Percentiles rank a stretch among this genome's conserved stretches.
These are phyloP conservation scores for Psittacula derbiana DNA, from an alignment of 2,797 vertebrate genomes.

Conservation along the genomic window DNA sequence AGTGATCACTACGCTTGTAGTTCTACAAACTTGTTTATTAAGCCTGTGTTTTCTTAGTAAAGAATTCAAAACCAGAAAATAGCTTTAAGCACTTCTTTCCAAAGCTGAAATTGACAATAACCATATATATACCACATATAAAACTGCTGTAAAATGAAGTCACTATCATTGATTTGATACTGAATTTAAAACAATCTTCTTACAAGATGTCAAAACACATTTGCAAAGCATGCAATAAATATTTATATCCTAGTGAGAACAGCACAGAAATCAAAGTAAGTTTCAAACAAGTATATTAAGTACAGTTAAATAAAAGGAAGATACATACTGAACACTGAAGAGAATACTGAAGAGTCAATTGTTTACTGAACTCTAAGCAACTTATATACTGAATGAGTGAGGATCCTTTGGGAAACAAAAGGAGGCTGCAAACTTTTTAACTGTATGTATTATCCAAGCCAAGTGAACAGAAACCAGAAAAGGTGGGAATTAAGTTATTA, in stretches of 20 bases:
- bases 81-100: neutral
- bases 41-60: neutral
- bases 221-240: neutral
- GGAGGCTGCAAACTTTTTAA: neutral
- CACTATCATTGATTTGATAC: neutral
- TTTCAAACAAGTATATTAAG: neutral
- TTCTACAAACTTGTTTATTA: neutral
- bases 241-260: neutral
- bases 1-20: neutral
- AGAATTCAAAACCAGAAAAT: neutral
- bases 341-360: neutral
- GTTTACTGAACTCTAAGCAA: neutral
- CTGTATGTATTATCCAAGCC: neutral
- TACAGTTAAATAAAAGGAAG: neutral
- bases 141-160: neutral
- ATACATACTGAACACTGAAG: neutral
- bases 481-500: neutral
- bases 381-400: rapidly evolving
- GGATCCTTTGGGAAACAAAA: neutral
- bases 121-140: neutral
- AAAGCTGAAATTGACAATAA: neutral
- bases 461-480: neutral
- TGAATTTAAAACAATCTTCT: neutral
- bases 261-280: neutral
- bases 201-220: neutral